phyloP scores from a whole-genome alignment of 1,140 invertebrate genomes.

The Hyles vespertilio region DNA sequence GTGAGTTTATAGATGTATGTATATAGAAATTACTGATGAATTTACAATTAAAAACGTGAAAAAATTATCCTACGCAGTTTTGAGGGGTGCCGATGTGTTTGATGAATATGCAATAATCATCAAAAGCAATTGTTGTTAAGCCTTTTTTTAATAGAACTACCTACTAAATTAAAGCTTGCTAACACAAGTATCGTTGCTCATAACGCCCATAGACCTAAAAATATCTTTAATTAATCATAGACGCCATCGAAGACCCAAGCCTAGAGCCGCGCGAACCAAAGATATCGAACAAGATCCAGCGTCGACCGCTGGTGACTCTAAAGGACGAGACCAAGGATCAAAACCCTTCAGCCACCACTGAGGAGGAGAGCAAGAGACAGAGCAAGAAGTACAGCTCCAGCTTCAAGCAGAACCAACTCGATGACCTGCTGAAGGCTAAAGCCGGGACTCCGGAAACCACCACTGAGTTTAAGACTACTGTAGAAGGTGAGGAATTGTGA shows the following conservation, averaged over 20 bases:
- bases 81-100: too few relatives aligned
- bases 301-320: constrained; percentile 45
- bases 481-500: constrained; percentile 35
- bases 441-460: constrained; percentile 34
- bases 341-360: constrained; percentile 58
- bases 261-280: constrained; percentile 25
- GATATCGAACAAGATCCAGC: constrained; percentile 34
- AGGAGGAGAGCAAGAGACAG: constrained; percentile 61
- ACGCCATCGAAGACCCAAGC: constrained; percentile 51
- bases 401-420: constrained; percentile 59
- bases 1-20: too few relatives aligned
- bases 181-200: too few relatives aligned
- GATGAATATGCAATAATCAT: too few relatives aligned
- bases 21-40: too few relatives aligned
- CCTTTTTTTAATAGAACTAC: too few relatives aligned
- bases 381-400: constrained; percentile 66
- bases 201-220: not conserved
- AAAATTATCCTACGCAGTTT: too few relatives aligned
- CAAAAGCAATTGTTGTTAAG: too few relatives aligned
- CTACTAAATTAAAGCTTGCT: too few relatives aligned
- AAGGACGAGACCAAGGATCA: constrained; percentile 42
- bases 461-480: constrained; percentile 39
- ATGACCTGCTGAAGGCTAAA: constrained; percentile 41
- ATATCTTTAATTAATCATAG: constrained; percentile 17
- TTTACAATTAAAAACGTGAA: too few relatives aligned